Base-by-base conservation (phyloP, 2,888 invertebrate genomes). In the Liopterus haemorrhoidalis region DNA sequence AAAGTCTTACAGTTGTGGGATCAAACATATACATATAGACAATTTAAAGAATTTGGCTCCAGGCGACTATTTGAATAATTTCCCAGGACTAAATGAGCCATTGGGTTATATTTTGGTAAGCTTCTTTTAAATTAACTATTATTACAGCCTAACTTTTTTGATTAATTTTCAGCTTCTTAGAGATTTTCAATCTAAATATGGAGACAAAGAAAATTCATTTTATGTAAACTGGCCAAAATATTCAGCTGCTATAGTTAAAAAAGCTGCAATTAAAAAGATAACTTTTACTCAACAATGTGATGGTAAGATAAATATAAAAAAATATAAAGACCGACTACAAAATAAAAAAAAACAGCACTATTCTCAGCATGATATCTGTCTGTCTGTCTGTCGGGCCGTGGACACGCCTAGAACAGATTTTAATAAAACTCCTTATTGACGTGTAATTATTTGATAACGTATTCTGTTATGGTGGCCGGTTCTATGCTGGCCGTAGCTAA, bases 241-340 rank as follows among this genome's bases (percentile, higher is more conserved):
- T 8, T 31, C 31, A 4, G 15, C 4, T 3, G 14, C 5, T 8
- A 14, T 31, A 4, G 18, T 31, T 4, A n/a, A 31, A 31, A 16
- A 16, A 14, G 31, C 15, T 8, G 4, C 15, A 14, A 31, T 5
- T 16, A 4, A 31, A 31, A 14, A 31, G 5, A 31, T 31, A 6
- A 5, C 3, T 31, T 3, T 31, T 8, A 18, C 15, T 14, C 3
- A 5, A 12, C 16, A 31, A 12, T 16, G 16, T 14, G 15, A 31
- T 31, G 33, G 33, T 33, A 19, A 33, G 33, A 9, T 8, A 22
- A 22, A 37, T n/a, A 18, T 37, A 20, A 28, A n/a, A n/a, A n/a
- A n/a, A n/a, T n/a, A n/a, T n/a, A n/a, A n/a, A n/a, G n/a, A n/a
- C n/a, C n/a, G n/a, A n/a, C n/a, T n/a, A n/a, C n/a, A n/a, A n/a